Evolutionary conservation across 2,888 invertebrate species (phyloP), one percentile per base, ranked within the genome.

Genomic region (Venustoraphidia nigricollis): DNA sequence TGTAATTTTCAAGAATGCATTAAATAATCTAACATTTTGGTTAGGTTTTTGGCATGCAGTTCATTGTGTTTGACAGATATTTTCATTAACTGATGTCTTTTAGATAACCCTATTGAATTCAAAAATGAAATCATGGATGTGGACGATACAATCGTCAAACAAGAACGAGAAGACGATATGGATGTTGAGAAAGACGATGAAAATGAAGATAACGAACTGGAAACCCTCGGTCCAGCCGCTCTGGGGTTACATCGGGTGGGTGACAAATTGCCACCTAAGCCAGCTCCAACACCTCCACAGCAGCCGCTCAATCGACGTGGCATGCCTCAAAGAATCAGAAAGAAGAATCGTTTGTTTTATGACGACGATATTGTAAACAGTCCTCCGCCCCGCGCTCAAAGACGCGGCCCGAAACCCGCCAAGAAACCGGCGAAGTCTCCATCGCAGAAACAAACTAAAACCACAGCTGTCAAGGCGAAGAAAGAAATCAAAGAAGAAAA

Each of bases 251-350:
- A 87, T 59, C 75, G 88, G 60, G 87, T 89, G 41, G 89, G 89
- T 13, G 80, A 86, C 2, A 83, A 83, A 51, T 80, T 82, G 48
- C 78, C 77, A 63, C 79, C 79, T 48, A 76, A 80, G 58, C 81
- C 83, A 10, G 73, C 77, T 58, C 73, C 75, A 5, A 72, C 72
- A 36, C 82, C 80, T 61, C 85, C 84, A 34, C 76, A 83, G n/a
- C 83, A 86, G 64, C 81, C 84, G 55, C 67, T 90, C 2, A 90
- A 90, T 63, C 82, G 88, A 2, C 75, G 90, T 58, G 90, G 90
- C 42, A 90, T 89, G 88, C 92, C 92, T 47, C 89, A 87, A 6
- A 75, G 93, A 50, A 90, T 91, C 55, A 75, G 92, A 35, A 93
- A 92, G 66, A 86, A 88, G 61, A 93, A 93, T 65, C 77, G 81